Conservation (phyloP, 2,113 vertebrate genomes). For the Channa argus region DNA sequence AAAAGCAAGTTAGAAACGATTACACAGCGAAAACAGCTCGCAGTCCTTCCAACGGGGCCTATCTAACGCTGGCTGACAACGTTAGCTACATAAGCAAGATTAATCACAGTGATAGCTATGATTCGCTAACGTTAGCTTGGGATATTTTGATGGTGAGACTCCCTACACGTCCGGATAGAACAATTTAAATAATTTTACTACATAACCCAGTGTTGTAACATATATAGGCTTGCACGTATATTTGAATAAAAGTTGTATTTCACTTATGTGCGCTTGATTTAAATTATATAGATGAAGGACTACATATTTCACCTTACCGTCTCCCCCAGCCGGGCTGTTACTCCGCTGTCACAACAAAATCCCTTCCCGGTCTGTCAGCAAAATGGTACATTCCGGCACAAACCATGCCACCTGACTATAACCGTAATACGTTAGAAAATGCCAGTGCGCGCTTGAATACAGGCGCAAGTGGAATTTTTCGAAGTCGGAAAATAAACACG, state of each 20-base stretch:
- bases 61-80: constrained; percentile 9
- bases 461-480: rapidly evolving
- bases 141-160: constrained; percentile 47
- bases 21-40: background rate
- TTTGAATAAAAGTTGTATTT: background rate
- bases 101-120: constrained; percentile 54
- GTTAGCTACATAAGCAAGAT: constrained; percentile 53
- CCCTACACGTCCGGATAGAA: constrained; percentile 36
- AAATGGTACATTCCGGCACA: constrained; percentile 73
- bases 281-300: background rate
- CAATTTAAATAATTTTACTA: too few species aligned
- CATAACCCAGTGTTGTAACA: background rate
- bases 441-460: background rate
- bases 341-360: constrained; percentile 76
- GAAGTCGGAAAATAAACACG: background rate
- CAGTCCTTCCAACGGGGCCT: background rate
- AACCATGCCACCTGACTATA: constrained; percentile 30
- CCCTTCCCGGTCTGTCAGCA: constrained; percentile 50
- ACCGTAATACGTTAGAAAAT: constrained; percentile 27
- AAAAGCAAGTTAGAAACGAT: background rate
- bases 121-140: constrained; percentile 42
- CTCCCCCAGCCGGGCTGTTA: constrained; percentile 66
- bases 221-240: background rate
- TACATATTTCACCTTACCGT: constrained; percentile 59
- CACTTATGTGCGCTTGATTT: background rate